Conservation (phyloP, 1,140 invertebrate genomes). For the Sminthurinus signatus region DNA sequence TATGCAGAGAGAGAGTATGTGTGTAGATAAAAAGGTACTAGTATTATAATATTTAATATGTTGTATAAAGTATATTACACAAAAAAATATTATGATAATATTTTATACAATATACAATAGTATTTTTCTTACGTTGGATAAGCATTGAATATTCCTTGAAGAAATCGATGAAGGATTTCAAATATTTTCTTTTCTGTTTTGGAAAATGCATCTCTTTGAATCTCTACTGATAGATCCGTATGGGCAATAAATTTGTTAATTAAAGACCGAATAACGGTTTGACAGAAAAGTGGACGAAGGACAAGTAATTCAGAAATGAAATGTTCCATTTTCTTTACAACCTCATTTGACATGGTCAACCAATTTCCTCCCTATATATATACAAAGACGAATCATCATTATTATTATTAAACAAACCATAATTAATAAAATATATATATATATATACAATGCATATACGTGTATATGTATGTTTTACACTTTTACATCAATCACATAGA, state of each 20-base stretch:
- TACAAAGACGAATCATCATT: no score
- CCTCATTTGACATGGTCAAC: slow-evolving; percentile 24
- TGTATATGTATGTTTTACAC: not conserved
- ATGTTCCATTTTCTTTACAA: slow-evolving; percentile 40
- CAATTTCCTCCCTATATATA: slow-evolving; percentile 21
- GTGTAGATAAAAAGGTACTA: no score
- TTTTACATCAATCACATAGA: not conserved
- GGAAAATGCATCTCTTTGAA: slow-evolving; percentile 47
- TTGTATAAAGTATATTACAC: no score
- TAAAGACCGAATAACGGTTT: slow-evolving; percentile 27
- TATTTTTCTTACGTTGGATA: no score
- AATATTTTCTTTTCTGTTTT: slow-evolving; percentile 48
- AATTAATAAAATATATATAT: no score
- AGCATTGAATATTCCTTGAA: slow-evolving; percentile 52
- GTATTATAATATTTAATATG: no score
- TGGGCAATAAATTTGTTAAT: slow-evolving; percentile 35
- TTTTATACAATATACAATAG: no score
- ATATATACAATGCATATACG: no score
- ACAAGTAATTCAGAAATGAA: slow-evolving; percentile 24
- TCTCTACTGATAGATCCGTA: slow-evolving; percentile 24
- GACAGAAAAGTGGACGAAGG: slow-evolving; percentile 19
- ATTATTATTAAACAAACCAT: no score
- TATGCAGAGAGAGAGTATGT: no score
- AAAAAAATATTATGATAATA: no score
- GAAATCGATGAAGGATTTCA: slow-evolving; percentile 53